Evolutionary conservation across 1,140 invertebrate genomes (phyloP).

Genomic region (Apis florea): DNA sequence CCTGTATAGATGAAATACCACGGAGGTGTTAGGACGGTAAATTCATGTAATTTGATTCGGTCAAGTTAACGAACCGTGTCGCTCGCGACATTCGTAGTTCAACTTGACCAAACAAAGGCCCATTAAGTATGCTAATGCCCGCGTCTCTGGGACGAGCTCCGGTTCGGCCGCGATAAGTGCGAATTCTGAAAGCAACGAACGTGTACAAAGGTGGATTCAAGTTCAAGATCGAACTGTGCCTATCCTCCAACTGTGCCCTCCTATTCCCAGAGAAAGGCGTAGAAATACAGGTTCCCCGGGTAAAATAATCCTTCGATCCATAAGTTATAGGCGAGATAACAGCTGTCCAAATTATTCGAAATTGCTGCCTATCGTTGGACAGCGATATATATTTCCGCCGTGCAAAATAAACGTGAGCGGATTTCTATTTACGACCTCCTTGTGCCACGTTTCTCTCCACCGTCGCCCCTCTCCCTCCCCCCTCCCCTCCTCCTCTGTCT

Average conservation of each 20-base stretch:
- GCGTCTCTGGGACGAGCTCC: constrained; percentile 55
- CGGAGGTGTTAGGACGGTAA: constrained; percentile 75
- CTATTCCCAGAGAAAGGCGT: neutral
- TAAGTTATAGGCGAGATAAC: constrained; percentile 9
- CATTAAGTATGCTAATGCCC: constrained; percentile 77
- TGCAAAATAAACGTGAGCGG: constrained; percentile 28
- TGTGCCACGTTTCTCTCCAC: constrained; percentile 7
- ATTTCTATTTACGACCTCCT: constrained; percentile 26
- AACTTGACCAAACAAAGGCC: constrained; percentile 77
- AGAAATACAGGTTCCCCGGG: too few species aligned
- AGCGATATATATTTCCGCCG: constrained; percentile 17
- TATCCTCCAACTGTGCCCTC: too few species aligned
- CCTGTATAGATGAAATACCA: constrained; percentile 69
- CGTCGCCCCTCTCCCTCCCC: neutral
- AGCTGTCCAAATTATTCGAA: constrained; percentile 39
- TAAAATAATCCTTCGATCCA: neutral
- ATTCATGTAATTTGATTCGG: constrained; percentile 78
- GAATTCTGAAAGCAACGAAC: constrained; percentile 60
- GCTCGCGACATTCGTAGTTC: constrained; percentile 76
- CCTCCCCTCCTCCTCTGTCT: neutral
- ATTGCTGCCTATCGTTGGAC: constrained; percentile 26
- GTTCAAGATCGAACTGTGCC: too few species aligned
- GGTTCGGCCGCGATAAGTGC: constrained; percentile 65
- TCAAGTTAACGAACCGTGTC: constrained; percentile 78
- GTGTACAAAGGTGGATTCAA: too few species aligned